Evolutionary conservation across 2,113 vertebrate species (phyloP).

Genomic region (Etheostoma spectabile): DNA sequence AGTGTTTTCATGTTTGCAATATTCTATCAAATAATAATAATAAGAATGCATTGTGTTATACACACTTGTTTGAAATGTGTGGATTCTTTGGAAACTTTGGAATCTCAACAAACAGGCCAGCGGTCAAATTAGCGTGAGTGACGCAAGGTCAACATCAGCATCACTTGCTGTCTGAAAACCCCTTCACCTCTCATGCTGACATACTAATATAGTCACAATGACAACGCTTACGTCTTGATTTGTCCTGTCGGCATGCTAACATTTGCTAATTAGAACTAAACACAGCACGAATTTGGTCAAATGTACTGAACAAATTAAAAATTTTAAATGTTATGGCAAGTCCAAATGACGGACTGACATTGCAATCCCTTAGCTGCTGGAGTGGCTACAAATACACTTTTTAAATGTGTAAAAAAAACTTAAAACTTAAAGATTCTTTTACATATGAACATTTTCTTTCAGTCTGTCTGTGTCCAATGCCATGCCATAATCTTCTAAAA

Average conservation of each 20-base stretch:
- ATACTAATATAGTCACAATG: neutral
- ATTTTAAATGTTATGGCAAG: no score
- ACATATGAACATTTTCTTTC: neutral
- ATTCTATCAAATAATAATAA: neutral
- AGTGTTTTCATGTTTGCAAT: neutral
- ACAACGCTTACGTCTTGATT: neutral
- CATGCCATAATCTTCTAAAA: neutral
- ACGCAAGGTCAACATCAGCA: neutral
- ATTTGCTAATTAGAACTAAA: neutral
- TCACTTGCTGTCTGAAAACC: no score
- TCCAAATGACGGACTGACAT: neutral
- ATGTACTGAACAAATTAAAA: neutral
- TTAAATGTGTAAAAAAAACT: neutral
- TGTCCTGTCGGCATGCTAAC: neutral
- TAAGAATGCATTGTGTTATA: neutral
- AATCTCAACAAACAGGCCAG: neutral
- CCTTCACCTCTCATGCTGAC: neutral
- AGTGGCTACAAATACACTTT: neutral
- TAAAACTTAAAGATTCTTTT: neutral
- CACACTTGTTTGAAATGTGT: neutral
- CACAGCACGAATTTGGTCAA: no score
- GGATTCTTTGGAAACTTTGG: neutral
- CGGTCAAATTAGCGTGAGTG: neutral
- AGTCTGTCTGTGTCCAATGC: neutral
- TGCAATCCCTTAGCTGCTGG: neutral